phyloP scores from a whole-genome alignment of 2,113 vertebrate genomes.

The Colaptes auratus region DNA sequence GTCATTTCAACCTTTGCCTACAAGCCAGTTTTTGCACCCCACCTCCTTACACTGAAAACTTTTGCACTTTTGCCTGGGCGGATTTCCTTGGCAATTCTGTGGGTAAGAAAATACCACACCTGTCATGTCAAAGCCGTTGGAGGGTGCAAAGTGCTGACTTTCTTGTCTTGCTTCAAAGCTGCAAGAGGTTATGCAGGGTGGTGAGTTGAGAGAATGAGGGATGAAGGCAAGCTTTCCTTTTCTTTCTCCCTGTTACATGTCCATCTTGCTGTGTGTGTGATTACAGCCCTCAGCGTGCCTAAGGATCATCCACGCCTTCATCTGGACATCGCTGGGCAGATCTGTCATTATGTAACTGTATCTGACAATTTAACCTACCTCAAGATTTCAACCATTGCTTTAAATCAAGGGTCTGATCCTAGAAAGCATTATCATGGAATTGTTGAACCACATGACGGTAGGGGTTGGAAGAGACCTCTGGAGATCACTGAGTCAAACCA shows the following conservation, averaged over 20 bases:
- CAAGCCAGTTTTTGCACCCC: slow-evolving; percentile 59
- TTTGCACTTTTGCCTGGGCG: slow-evolving; percentile 58
- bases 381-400: background rate
- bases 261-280: background rate
- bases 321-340: background rate
- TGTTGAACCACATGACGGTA: too few relatives aligned
- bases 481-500: too few relatives aligned
- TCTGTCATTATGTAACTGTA: background rate
- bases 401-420: background rate
- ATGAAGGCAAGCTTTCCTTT: background rate
- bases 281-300: background rate
- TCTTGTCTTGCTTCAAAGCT: slow-evolving; percentile 45
- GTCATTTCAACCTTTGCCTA: slow-evolving; percentile 71
- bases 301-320: background rate
- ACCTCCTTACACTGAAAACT: slow-evolving; percentile 60
- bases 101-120: slow-evolving; percentile 70
- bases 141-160: slow-evolving; percentile 38
- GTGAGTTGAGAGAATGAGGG: background rate
- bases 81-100: slow-evolving; percentile 62
- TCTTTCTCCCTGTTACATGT: background rate
- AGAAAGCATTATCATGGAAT: background rate
- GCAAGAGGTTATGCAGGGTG: background rate
- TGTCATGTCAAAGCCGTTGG: slow-evolving; percentile 63
- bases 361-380: background rate
- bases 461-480: too few relatives aligned